These are phyloP conservation scores for Campaea margaritaria DNA, from an alignment of 2,888 invertebrate genomes.

Conservation along the genomic window DNA sequence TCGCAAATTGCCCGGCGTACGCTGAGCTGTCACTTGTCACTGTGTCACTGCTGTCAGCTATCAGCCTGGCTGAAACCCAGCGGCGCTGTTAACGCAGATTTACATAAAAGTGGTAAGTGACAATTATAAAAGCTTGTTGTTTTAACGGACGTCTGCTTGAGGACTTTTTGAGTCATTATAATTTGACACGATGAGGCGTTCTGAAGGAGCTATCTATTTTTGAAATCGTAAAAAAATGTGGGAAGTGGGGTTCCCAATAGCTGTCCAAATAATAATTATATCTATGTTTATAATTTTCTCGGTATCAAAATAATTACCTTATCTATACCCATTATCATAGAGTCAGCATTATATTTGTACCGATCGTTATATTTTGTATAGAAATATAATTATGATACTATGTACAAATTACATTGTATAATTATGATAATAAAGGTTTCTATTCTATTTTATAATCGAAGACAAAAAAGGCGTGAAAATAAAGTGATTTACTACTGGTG, in stretches of 20 bases:
- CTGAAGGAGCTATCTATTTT: background rate
- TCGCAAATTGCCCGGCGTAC: constrained; percentile 75
- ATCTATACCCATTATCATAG: too few species aligned
- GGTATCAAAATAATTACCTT: too few species aligned
- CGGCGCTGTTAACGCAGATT: constrained; percentile 69
- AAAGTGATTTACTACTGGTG: too few species aligned
- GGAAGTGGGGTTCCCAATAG: background rate
- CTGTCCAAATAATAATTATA: too few species aligned
- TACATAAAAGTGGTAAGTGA: constrained; percentile 77
- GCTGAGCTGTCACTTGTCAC: constrained; percentile 72
- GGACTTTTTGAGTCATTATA: constrained; percentile 19
- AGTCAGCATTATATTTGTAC: too few species aligned
- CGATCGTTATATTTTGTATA: too few species aligned
- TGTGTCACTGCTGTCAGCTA: constrained; percentile 69
- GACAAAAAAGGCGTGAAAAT: too few species aligned
- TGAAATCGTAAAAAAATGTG: background rate
- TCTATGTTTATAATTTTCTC: too few species aligned
- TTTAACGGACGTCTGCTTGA: constrained; percentile 36
- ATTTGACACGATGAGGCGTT: constrained; percentile 27
- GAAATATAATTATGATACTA: too few species aligned
- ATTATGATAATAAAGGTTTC: too few species aligned
- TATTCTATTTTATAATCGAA: too few species aligned
- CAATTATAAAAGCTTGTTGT: constrained; percentile 68
- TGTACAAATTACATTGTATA: too few species aligned
- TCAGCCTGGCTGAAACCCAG: constrained; percentile 62